Percentiles rank a stretch among this genome's conserved stretches.
phyloP scores from a whole-genome alignment of 2,113 vertebrate genomes.

The Trematocara macrostoma region DNA sequence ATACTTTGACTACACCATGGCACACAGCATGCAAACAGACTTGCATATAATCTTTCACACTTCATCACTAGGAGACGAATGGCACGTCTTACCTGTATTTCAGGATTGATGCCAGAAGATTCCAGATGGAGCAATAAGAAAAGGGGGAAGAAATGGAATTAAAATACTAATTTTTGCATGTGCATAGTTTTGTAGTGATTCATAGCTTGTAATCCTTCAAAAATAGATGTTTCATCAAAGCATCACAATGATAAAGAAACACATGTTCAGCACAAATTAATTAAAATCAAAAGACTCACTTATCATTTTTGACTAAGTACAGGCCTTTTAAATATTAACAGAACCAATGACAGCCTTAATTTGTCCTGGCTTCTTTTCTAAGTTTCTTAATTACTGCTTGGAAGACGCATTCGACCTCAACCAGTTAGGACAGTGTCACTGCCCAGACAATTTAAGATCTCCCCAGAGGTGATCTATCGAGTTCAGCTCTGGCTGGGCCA shows the following conservation, averaged over 20 bases:
- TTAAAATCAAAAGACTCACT: not conserved
- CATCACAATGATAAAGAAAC: not conserved
- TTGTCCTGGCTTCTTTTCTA: not conserved
- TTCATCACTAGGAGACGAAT: not conserved
- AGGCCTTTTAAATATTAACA: not conserved
- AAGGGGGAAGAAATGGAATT: not conserved
- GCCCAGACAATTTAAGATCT: not conserved
- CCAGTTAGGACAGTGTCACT: not conserved
- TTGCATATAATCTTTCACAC: not conserved
- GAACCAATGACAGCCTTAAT: not conserved
- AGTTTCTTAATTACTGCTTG: not conserved
- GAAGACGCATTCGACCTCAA: not conserved
- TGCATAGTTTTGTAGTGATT: not conserved
- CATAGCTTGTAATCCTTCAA: not conserved
- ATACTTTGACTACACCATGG: not conserved
- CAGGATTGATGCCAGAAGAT: not conserved
- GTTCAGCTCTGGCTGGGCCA: not conserved
- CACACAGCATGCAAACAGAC: not conserved
- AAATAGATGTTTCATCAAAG: not conserved
- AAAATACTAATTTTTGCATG: not conserved
- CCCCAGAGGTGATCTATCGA: not conserved
- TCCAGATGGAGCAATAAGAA: not conserved
- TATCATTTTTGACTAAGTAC: not conserved
- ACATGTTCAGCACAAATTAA: not conserved
- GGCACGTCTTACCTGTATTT: not conserved